Base-by-base conservation (phyloP, 2,113 vertebrate species). In the Myxocyprinus asiaticus region DNA sequence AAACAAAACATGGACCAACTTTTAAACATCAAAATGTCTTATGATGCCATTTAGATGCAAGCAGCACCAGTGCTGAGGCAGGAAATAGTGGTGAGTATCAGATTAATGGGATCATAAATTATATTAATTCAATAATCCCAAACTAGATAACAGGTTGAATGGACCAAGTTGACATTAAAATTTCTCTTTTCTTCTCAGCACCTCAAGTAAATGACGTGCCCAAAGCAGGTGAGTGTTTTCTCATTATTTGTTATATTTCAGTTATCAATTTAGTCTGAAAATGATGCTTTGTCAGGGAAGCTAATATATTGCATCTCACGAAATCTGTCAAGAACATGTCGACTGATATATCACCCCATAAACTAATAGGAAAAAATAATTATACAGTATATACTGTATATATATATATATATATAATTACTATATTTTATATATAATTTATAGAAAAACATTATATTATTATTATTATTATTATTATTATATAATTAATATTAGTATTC, bases 31-130 rank as follows among this genome's bases (percentile, higher is more conserved):
- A 1, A 55, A 55, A 9, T 10, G 9, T 11, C 50, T 4, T 81
- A n/a, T 47, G n/a, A 55, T 75, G 2, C 77, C 0, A 7, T 61
- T 4, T 80, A 92, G 90, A 90, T 51, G 12, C 68, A 12, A 88
- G 88, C 81, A 91, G 86, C 81, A 89, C 86, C 77, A 92, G 90
- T 50, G 85, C 88, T 86, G 91, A 93, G 74, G 67, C 70, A 0
- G 70, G 83, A 67, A 85, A 83, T n/a, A 71, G 85, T 8, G 80
- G 90, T 92, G 33, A 87, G 85, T 81, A 47, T 61, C 10, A 42
- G 14, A 44, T 74, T 44, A 11, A 11, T 42, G 50, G 0, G 10
- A 59, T 6, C 8, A 42, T 6, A 64, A 17, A 9, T 6, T 10
- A 22, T 10, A 47, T 51, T 43, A 43, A 0, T 5, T 59, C 4